phyloP scores from a whole-genome alignment of 2,797 vertebrate species.

The Halcyon chelicuti region DNA sequence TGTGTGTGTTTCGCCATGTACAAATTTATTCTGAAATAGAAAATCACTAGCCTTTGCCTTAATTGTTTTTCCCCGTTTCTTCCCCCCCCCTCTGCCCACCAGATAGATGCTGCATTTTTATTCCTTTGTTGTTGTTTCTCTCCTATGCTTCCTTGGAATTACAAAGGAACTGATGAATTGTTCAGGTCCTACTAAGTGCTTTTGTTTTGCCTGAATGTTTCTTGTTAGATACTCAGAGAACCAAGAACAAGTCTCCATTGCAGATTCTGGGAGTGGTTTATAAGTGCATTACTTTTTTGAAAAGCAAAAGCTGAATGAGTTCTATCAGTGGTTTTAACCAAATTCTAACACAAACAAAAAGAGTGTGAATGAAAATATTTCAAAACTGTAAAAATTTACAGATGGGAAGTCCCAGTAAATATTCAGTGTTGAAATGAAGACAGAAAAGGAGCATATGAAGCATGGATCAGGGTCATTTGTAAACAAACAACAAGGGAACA shows the following conservation, averaged over 20 bases:
- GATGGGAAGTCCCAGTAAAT: background rate
- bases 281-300: background rate
- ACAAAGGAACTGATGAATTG: background rate
- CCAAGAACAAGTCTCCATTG: background rate
- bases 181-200: background rate
- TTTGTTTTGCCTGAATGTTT: background rate
- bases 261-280: background rate
- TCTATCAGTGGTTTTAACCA: background rate
- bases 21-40: background rate
- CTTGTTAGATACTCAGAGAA: background rate
- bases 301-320: background rate
- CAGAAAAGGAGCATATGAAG: background rate
- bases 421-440: background rate
- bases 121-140: background rate
- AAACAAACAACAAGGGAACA: background rate
- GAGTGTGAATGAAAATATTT: background rate
- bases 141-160: background rate
- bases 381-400: background rate
- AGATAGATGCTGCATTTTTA: background rate
- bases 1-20: background rate
- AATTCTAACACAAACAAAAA: background rate
- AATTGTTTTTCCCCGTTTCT: background rate
- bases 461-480: background rate
- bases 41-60: background rate
- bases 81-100: accelerated